Conservation (phyloP, 2,797 vertebrate species). For the Tenualosa thibaudeaui region DNA sequence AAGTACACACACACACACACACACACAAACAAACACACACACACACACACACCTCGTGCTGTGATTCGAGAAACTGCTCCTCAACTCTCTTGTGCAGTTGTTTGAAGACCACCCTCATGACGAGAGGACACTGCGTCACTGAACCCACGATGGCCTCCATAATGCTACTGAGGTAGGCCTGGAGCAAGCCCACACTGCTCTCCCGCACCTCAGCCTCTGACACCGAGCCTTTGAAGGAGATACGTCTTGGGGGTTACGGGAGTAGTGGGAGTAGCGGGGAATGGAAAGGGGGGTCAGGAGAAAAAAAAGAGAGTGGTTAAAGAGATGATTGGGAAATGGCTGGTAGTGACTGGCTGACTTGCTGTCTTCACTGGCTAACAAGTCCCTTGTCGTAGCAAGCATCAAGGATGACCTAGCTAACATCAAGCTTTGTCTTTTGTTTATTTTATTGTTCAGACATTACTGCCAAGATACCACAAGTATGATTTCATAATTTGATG, state of each 20-base stretch:
- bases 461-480: too few species aligned
- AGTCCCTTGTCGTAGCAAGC: too few species aligned
- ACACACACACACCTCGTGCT: conserved; percentile 75
- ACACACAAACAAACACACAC: not conserved
- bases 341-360: too few species aligned
- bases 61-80: conserved; percentile 76
- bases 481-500: too few species aligned
- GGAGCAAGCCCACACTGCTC: conserved; percentile 72
- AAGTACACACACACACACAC: not conserved
- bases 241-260: conserved; percentile 61
- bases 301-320: too few species aligned
- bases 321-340: too few species aligned
- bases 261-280: conserved; percentile 18
- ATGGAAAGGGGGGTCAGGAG: not conserved
- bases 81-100: conserved; percentile 81
- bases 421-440: too few species aligned
- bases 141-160: conserved; percentile 70
- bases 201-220: conserved; percentile 79
- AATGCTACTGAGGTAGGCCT: conserved; percentile 70
- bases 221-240: conserved; percentile 76
- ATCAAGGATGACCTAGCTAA: too few species aligned
- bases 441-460: too few species aligned
- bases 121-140: conserved; percentile 76
- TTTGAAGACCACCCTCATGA: conserved; percentile 85
- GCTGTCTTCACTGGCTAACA: too few species aligned